Base-by-base conservation (phyloP, 2,888 invertebrate genomes). In the Homarus gammarus region DNA sequence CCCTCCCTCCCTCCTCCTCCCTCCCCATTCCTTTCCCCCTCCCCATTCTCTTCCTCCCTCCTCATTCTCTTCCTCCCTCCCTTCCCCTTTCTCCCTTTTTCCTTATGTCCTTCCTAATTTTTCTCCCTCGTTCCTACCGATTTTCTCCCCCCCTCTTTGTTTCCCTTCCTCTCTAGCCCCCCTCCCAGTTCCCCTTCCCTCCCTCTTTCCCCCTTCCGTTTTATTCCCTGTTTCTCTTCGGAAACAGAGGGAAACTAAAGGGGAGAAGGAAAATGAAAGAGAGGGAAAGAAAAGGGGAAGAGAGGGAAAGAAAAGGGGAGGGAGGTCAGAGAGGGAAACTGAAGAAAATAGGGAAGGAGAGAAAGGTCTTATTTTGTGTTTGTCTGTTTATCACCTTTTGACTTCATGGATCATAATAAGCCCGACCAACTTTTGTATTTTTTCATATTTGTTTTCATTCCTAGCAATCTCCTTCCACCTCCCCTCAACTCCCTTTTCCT, bases 161-260 rank as follows among this genome's bases (percentile, higher is more conserved):
- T 51, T n/a, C 51, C 10, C 51, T 72, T 72, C 49, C 70, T 22
- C 49, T 72, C 73, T 82, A 64, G 22, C 51, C 61, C 75, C 75
- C 3, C 38, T n/a, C 10, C 61, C 18, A 33, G 12, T 56, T 51
- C 75, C 84, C 33, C 84, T 72, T n/a, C n/a, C n/a, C n/a, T n/a
- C n/a, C n/a, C n/a, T n/a, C n/a, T n/a, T n/a, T n/a, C n/a, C n/a
- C n/a, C n/a, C n/a, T n/a, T n/a, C n/a, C n/a, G n/a, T n/a, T n/a
- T n/a, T n/a, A n/a, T 10, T 15, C 15, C 56, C 56, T 56, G 12
- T 18, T 56, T 12, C 15, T 56, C 56, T 56, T 18, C 56, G 18
- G 56, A 56, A 15, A 56, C n/a, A n/a, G n/a, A n/a, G n/a, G n/a
- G n/a, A n/a, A n/a, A n/a, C n/a, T n/a, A n/a, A n/a, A n/a, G n/a